Evolutionary conservation across 2,113 vertebrate species (phyloP).

Genomic region (Nothocercus julius): DNA sequence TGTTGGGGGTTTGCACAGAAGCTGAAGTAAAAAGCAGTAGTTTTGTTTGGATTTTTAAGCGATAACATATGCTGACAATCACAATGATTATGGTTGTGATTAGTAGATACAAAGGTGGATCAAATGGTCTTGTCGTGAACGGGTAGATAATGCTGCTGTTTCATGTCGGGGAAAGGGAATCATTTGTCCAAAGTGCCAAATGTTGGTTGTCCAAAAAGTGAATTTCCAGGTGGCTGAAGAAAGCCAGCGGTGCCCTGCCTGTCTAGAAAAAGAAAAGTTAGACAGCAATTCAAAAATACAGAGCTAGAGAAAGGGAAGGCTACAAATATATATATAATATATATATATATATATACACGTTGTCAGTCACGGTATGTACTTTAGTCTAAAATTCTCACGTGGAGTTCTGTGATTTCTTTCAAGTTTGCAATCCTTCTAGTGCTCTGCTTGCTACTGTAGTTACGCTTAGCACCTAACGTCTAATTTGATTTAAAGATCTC

Average conservation of each 20-base stretch:
- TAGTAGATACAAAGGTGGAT: background rate
- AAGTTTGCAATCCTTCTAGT: constrained; percentile 2
- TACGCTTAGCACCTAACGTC: background rate
- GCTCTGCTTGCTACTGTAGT: background rate
- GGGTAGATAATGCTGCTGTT: background rate
- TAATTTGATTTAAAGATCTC: background rate
- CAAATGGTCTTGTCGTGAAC: background rate
- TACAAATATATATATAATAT: background rate
- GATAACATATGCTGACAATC: background rate
- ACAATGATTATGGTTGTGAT: background rate
- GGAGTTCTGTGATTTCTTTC: background rate
- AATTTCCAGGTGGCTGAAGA: constrained; percentile 20
- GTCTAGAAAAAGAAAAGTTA: background rate
- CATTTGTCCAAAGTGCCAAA: constrained; percentile 64
- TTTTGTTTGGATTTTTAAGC: background rate
- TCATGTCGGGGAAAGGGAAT: background rate
- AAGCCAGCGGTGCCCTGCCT: background rate
- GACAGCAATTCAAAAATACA: background rate
- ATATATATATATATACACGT: background rate
- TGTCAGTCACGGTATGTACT: background rate
- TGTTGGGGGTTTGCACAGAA: constrained; percentile 45
- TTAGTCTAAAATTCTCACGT: background rate
- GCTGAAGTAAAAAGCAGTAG: constrained; percentile 36
- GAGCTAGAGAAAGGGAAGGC: background rate
- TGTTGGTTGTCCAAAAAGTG: background rate